Base-by-base conservation (phyloP, 2,113 vertebrate genomes). In the Centropus unirufus region DNA sequence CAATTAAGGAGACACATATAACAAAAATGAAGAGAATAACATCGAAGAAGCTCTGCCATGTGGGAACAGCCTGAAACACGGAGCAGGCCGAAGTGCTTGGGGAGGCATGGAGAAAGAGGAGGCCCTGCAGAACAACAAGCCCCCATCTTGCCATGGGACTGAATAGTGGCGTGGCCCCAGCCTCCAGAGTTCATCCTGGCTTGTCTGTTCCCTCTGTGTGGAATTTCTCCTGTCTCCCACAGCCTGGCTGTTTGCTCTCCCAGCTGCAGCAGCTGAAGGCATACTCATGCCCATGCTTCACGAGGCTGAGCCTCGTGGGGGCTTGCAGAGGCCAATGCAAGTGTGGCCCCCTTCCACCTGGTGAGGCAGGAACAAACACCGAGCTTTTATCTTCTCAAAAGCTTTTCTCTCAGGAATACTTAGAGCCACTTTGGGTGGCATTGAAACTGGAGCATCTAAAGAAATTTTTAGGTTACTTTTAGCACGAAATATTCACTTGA, bases 181-280 rank as follows among this genome's bases (percentile, higher is more conserved):
- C 12, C 57, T 62, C 67, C 30, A n/a, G 67, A 42, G 34, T 8
- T 7, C 7, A 0, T 57, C 27, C n/a, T 46, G 46, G 21, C 40
- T 68, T 20, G 27, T 32, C 52, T 12, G 14, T 12, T 39, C 1
- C 0, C 27, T 46, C 19, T 17, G 8, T 1, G 3, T 0, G 0
- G 51, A 32, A 18, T 34, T 19, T 39, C 49, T 20, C 24, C 7
- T 2, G 36, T 70, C 54, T 46, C 19, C 24, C n/a, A 4, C 7
- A 64, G 40, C 39, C 61, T 6, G 3, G 30, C 55, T 1, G 2
- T 30, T 23, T 62, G 59, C 9, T 44, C 24, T 77, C 27, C 51
- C 70, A 76, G 70, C 21, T 1, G 1, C 79, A 17, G 75, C 0
- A 0, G 27, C 2, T 17, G 44, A 36, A 42, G 24, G 13, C 58